Conservation (phyloP, 2,888 invertebrate species). For the Punctoribates punctum region DNA sequence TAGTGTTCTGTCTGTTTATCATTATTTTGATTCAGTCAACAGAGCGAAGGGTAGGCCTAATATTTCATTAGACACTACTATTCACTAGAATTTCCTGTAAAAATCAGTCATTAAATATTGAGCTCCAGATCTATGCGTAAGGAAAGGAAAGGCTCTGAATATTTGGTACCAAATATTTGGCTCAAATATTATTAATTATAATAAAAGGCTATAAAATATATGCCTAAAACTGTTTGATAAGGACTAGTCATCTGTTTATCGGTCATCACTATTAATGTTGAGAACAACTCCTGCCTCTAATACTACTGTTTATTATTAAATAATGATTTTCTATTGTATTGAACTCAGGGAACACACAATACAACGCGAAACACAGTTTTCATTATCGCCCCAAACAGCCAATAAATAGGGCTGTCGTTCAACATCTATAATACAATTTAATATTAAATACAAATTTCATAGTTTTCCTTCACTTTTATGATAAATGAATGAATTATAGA, state of each 20-base stretch:
- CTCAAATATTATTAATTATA: conserved; percentile 34
- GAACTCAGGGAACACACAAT: not conserved
- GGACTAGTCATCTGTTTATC: conserved; percentile 19
- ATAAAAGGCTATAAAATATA: conserved; percentile 33
- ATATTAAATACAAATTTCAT: not conserved
- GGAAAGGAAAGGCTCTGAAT: not conserved
- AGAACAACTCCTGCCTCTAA: not conserved
- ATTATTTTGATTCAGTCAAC: conserved; percentile 1
- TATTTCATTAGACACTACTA: conserved; percentile 1
- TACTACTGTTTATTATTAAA: not conserved
- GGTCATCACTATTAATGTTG: conserved; percentile 30
- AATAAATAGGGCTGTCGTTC: conserved; percentile 19
- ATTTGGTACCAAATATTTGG: not conserved
- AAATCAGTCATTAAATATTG: conserved; percentile 27
- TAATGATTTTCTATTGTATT: conserved; percentile 24
- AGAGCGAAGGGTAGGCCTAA: not conserved
- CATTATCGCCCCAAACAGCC: not conserved
- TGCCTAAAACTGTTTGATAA: conserved; percentile 35
- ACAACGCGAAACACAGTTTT: not conserved
- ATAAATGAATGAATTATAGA: not conserved
- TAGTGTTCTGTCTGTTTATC: conserved; percentile 12
- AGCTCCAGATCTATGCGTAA: not conserved
- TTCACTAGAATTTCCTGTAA: conserved; percentile 29
- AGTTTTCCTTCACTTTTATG: not conserved
- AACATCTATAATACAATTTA: not conserved